Percentiles rank a stretch among this genome's conserved stretches.
phyloP scores from a whole-genome alignment of 2,113 vertebrate genomes.

The Psittacula cyanocephala region DNA sequence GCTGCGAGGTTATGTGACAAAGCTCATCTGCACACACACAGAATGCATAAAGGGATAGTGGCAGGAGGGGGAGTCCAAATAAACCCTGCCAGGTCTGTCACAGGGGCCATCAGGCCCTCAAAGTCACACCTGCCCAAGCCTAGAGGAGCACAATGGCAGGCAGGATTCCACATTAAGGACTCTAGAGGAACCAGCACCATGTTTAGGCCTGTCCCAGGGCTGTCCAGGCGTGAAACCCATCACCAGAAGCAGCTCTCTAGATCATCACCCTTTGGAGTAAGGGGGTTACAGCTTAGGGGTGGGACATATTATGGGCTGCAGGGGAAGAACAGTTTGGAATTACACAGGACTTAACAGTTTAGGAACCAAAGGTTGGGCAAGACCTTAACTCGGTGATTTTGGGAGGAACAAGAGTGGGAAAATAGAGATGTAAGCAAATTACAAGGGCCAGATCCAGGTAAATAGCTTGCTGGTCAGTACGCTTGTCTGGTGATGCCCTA shows the following conservation, averaged over 20 bases:
- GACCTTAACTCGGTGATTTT: background rate
- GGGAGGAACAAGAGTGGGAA: background rate
- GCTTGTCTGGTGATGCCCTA: background rate
- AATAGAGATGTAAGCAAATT: background rate
- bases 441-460: background rate
- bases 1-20: background rate
- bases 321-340: background rate
- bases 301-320: background rate
- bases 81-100: background rate
- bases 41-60: background rate
- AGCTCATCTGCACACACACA: background rate
- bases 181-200: background rate
- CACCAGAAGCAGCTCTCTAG: background rate
- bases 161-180: background rate
- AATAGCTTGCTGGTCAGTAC: background rate
- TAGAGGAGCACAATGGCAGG: background rate
- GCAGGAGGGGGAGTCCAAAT: background rate
- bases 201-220: background rate
- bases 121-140: background rate
- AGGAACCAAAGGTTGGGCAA: background rate
- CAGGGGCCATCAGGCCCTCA: background rate
- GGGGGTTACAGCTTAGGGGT: background rate
- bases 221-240: background rate
- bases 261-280: background rate
- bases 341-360: background rate